Conservation (phyloP, 2,797 vertebrate species). For the Otus scops region DNA sequence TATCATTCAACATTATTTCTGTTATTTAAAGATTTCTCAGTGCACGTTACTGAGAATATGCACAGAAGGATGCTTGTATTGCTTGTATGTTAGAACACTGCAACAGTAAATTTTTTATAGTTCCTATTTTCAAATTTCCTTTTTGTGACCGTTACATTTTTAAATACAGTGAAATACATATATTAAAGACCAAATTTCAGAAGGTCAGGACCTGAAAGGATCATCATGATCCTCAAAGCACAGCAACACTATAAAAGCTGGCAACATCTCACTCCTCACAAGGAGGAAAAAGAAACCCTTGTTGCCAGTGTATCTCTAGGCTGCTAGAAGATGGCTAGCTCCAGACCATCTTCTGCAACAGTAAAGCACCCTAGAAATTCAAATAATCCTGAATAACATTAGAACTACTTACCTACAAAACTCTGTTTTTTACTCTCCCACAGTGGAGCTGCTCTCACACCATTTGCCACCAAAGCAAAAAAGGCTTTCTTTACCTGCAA, state of each 20-base stretch:
- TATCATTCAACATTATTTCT: not conserved
- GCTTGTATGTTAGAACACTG: not conserved
- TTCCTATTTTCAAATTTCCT: not conserved
- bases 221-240: not conserved
- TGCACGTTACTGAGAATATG: not conserved
- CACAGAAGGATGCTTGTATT: not conserved
- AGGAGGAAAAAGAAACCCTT: not conserved
- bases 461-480: constrained; percentile 96
- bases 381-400: not conserved
- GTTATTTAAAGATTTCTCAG: not conserved
- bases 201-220: not conserved
- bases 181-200: not conserved
- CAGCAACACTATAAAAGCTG: not conserved
- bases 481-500: constrained; percentile 96
- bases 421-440: constrained; percentile 98
- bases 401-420: constrained; percentile 90
- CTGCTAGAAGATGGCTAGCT: not conserved
- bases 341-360: not conserved
- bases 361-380: not conserved
- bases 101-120: not conserved
- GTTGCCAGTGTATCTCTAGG: not conserved
- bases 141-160: not conserved
- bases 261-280: not conserved
- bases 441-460: constrained; percentile 93
- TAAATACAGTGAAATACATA: not conserved